phyloP scores from a whole-genome alignment of 2,797 vertebrate species.

The Glossophaga mutica region DNA sequence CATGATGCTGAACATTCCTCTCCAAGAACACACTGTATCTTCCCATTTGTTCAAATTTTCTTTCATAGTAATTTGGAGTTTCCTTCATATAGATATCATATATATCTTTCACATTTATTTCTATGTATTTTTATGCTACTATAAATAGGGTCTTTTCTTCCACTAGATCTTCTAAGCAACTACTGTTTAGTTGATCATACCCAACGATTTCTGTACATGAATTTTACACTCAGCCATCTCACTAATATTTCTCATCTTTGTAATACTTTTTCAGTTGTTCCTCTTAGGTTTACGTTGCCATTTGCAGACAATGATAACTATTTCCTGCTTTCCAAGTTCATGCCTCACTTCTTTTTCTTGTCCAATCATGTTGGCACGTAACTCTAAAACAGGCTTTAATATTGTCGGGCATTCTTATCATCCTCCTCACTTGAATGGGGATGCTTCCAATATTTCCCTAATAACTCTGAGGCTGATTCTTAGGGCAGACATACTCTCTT shows the following conservation, averaged over 20 bases:
- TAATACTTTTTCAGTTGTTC: not conserved
- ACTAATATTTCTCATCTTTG: not conserved
- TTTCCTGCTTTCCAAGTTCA: not conserved
- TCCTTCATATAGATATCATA: not conserved
- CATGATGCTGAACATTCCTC: not conserved
- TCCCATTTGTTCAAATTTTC: not conserved
- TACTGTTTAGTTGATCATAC: not conserved
- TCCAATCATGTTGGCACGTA: accelerated
- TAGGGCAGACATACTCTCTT: not conserved
- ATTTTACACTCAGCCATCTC: not conserved
- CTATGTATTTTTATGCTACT: not conserved
- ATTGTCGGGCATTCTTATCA: not conserved
- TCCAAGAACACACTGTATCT: not conserved
- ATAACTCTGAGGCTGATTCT: not conserved
- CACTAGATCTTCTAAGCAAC: not conserved
- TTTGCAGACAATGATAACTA: not conserved
- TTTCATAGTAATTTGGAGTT: not conserved
- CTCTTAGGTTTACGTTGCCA: not conserved
- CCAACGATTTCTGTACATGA: not conserved
- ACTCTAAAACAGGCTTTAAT: not conserved
- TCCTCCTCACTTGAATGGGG: not conserved
- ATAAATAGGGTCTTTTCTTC: not conserved
- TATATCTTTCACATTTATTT: not conserved
- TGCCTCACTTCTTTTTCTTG: not conserved
- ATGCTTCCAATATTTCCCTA: not conserved